Evolutionary conservation across 2,797 vertebrate genomes (phyloP).

Genomic region (Lates japonicus): DNA sequence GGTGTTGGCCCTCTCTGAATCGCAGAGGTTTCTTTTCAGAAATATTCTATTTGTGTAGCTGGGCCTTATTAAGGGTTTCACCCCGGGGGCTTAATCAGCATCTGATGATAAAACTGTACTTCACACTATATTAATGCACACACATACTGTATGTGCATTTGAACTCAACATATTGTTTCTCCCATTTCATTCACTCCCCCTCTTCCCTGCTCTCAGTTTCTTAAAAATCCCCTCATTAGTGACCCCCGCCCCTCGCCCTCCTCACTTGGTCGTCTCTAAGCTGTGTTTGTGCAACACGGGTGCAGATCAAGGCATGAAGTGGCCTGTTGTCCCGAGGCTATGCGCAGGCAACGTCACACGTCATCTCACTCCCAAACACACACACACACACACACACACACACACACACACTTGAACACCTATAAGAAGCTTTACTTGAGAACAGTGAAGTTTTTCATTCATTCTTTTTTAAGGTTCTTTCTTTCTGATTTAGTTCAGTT

Average conservation of each 20-base stretch:
- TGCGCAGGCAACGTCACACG: constrained; percentile 36
- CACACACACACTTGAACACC: constrained; percentile 30
- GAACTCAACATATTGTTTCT: background rate
- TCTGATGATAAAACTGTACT: background rate
- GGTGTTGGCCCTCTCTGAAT: background rate
- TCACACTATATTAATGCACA: background rate
- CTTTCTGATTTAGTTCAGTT: background rate
- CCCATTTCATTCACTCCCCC: background rate
- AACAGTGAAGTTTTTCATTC: constrained; percentile 48
- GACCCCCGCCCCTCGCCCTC: background rate
- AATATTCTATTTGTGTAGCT: constrained; percentile 16
- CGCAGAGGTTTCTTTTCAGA: constrained; percentile 5
- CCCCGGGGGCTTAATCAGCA: constrained; percentile 2
- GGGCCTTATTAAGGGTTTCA: background rate
- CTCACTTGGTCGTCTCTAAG: constrained; percentile 44
- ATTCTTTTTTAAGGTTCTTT: constrained; percentile 14
- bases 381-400: constrained; percentile 23
- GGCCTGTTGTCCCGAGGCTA: constrained; percentile 66
- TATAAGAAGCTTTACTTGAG: constrained; percentile 71
- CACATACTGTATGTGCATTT: background rate
- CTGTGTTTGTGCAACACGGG: constrained; percentile 69
- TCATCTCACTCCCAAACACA: constrained; percentile 10
- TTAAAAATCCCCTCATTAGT: constrained; percentile 63
- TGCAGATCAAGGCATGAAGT: constrained; percentile 78
- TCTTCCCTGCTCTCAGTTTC: constrained; percentile 16